A percentile compares a stretch with the other conserved stretches of the same genome.
Evolutionary conservation across 2,797 vertebrate genomes (phyloP).

Genomic region (Merluccius polli): DNA sequence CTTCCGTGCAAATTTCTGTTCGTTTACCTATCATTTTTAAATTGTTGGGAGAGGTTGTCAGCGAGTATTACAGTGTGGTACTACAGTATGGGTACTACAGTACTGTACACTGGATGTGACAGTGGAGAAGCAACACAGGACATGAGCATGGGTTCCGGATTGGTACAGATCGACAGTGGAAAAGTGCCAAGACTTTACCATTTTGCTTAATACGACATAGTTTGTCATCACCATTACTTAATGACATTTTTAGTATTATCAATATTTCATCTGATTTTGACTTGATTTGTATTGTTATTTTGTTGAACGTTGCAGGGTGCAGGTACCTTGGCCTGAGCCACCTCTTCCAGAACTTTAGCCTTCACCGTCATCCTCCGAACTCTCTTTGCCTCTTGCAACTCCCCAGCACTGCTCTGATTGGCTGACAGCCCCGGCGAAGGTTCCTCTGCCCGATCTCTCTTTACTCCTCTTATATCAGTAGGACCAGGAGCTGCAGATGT

Average conservation of each 20-base stretch:
- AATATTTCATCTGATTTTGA: neutral
- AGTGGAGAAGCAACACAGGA: no score
- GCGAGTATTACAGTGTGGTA: no score
- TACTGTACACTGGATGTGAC: no score
- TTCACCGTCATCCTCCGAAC: conserved; percentile 46
- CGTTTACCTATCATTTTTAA: no score
- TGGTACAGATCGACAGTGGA: neutral
- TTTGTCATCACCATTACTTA: neutral
- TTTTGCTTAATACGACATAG: neutral
- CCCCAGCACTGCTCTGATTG: neutral
- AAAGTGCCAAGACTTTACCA: neutral
- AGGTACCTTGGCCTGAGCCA: conserved; percentile 25
- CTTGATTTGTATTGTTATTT: neutral
- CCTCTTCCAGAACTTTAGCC: conserved; percentile 34
- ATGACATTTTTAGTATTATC: neutral
- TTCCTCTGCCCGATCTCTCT: neutral
- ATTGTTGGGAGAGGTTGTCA: no score
- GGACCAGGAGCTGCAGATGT: neutral
- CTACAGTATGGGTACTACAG: no score
- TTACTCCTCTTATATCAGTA: neutral
- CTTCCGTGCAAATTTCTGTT: no score
- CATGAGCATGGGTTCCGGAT: no score
- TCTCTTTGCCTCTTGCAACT: conserved; percentile 27
- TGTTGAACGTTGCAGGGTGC: neutral
- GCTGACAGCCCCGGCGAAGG: neutral